Conservation (phyloP, 2,113 vertebrate genomes). For the Microcebus lehilahytsara region DNA sequence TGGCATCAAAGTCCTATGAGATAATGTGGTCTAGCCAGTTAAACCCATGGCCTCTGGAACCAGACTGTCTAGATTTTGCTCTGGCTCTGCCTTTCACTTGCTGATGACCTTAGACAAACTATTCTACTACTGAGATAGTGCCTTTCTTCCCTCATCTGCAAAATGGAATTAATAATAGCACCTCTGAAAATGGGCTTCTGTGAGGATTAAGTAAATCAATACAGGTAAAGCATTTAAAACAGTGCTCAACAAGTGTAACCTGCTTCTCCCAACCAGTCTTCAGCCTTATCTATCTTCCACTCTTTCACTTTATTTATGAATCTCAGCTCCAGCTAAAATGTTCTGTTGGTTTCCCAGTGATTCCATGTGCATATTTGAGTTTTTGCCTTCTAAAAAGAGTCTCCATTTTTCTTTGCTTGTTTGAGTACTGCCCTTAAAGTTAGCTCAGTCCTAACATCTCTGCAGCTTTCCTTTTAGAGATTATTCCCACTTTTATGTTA, state of each 20-base stretch:
- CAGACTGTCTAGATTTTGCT: background rate
- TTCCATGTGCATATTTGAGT: background rate
- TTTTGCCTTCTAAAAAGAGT: background rate
- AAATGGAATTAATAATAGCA: background rate
- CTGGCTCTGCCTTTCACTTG: background rate
- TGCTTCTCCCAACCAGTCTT: background rate
- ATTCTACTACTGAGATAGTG: background rate
- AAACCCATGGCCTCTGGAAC: background rate
- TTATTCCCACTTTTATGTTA: background rate
- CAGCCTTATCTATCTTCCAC: background rate
- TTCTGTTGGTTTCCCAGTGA: background rate
- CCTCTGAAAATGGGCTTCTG: background rate
- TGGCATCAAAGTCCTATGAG: background rate
- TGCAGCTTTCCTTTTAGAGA: background rate
- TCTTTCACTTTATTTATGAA: background rate
- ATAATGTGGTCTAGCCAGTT: background rate
- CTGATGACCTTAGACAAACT: background rate
- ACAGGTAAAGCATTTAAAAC: no score
- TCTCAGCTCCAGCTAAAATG: background rate
- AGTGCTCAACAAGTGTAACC: background rate
- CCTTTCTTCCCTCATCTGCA: background rate
- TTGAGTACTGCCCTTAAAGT: background rate
- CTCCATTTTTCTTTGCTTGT: background rate
- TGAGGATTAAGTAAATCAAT: background rate
- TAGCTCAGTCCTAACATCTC: background rate